A percentile compares a stretch with the other conserved stretches of the same genome.
Evolutionary conservation across 2,888 invertebrate genomes (phyloP).

Genomic region (Melipona bicolor): DNA sequence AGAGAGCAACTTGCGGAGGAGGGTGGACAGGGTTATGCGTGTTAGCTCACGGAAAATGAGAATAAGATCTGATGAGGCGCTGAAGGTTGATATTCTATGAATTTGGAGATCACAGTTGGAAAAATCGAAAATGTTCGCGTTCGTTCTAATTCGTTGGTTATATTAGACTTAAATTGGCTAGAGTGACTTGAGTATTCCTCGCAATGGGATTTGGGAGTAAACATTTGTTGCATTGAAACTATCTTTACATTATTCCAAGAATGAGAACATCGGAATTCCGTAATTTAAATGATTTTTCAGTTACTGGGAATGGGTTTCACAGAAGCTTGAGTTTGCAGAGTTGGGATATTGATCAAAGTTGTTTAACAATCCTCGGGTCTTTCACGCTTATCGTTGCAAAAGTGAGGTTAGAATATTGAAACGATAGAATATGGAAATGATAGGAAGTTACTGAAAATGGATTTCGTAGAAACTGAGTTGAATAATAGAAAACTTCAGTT

Average conservation of each 20-base stretch:
- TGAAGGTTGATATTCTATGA: not conserved
- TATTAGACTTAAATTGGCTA: no score
- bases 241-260: not conserved
- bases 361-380: no score
- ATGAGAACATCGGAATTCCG: not conserved
- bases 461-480: not conserved
- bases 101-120: no score
- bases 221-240: no score
- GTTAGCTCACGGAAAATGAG: not conserved
- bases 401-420: no score
- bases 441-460: not conserved
- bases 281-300: not conserved
- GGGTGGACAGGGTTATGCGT: constrained; percentile 4
- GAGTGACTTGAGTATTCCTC: no score
- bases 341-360: no score
- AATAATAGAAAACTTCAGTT: no score
- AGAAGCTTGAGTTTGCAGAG: not conserved
- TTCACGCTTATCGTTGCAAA: no score
- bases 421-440: not conserved
- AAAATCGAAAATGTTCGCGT: no score
- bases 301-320: not conserved
- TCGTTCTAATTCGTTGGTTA: no score
- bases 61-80: not conserved
- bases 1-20: not conserved
- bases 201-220: no score